Evolutionary conservation across 1,140 invertebrate species (phyloP), one percentile per base, ranked within the genome.

Genomic region (Megathymus violae): DNA sequence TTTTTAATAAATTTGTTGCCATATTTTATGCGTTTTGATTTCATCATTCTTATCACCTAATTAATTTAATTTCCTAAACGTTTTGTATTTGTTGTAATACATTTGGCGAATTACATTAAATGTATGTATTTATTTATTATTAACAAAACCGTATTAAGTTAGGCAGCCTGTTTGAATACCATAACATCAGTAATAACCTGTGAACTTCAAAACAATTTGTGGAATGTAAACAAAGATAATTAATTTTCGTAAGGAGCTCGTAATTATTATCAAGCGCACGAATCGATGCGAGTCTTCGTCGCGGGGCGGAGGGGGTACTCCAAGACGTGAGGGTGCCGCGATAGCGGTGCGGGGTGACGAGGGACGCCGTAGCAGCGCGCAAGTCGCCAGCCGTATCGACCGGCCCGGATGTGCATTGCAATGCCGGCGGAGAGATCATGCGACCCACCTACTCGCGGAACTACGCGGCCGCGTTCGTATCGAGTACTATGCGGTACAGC

Each of bases 321-420:
- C 48, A 85, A 82, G 85, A 86, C 75, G 80, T 69, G 76, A 74
- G 76, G 82, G 76, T 74, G 56, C 52, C 64, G 73, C 48, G 54
- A 62, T 70, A 52, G 67, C 46, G 72, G 73, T 13, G 74, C 60
- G 74, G 73, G 77, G 76, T 34, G 64, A 52, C 64, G 76, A 70
- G 78, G 74, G 77, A 74, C 74, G 78, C 72, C 70, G 68, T 79
- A 74, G 77, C 66, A 85, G 67, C 78, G 86, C 86, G 86, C 86
- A 89, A 85, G 85, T 89, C 86, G 82, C 71, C 77, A 71, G 64
- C 74, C 78, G 83, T 89, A 89, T 89, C 86, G 86, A 89, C 85
- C 86, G 83, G 76, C 80, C 82, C 86, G 83, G 83, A 86, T 88
- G 82, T 89, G 85, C 86, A 89, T 85, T 74, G 86, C 82, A 78